These are phyloP conservation scores for Camponotus fellah DNA, from an alignment of 2,888 invertebrate genomes.

Conservation along the genomic window DNA sequence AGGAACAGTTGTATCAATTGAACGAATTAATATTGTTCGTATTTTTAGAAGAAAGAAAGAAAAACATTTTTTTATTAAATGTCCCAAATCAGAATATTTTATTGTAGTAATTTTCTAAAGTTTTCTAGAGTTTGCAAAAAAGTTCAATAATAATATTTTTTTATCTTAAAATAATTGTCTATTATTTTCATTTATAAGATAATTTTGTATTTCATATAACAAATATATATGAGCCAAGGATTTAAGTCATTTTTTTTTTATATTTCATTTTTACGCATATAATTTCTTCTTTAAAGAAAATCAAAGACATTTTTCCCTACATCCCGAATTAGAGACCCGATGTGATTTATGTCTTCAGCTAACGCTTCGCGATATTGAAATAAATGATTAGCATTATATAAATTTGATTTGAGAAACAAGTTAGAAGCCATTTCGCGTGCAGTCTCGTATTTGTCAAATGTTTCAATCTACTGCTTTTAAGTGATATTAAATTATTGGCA, in stretches of 20 bases:
- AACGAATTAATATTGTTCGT: not conserved
- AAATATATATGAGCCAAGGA: not conserved
- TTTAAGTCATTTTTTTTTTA: not conserved
- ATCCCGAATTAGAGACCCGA: constrained; percentile 19
- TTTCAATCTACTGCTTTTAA: not conserved
- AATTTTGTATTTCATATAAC: not conserved
- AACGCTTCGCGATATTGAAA: constrained; percentile 19
- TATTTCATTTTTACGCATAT: not conserved
- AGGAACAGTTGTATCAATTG: not conserved
- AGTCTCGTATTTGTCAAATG: not conserved
- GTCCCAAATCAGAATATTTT: not conserved
- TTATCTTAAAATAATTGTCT: not conserved
- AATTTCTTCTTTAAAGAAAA: not conserved
- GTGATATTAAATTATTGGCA: constrained; percentile 31
- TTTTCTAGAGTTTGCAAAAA: not conserved
- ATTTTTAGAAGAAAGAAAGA: not conserved
- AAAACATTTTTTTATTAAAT: not conserved
- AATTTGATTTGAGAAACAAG: constrained; percentile 46
- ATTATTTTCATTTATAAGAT: not conserved
- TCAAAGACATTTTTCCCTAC: not conserved
- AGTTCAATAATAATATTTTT: not conserved
- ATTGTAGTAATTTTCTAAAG: constrained; percentile 1
- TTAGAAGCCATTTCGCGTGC: not conserved
- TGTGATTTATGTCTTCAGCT: constrained; percentile 13
- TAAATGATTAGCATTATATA: constrained; percentile 41